These are phyloP conservation scores for Aramus guarauna DNA, from an alignment of 2,113 vertebrate genomes.

Conservation along the genomic window DNA sequence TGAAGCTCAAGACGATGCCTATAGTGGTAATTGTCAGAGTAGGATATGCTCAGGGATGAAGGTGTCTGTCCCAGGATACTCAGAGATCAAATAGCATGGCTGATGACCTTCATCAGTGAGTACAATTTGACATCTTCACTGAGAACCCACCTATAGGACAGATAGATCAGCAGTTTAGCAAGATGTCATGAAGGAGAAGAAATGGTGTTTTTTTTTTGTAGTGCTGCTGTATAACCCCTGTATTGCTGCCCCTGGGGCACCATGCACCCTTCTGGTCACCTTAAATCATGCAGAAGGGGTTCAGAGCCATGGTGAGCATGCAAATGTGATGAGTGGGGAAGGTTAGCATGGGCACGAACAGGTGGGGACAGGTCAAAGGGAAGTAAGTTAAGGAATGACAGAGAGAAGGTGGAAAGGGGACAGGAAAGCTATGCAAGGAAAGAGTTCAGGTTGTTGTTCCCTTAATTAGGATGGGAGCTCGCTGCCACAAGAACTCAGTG, in stretches of 20 bases:
- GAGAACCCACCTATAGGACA: neutral
- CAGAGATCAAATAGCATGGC: neutral
- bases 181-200: neutral
- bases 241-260: neutral
- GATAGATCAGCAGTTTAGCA: neutral
- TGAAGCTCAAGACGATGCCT: neutral
- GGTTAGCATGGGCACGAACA: neutral
- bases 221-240: neutral
- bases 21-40: neutral
- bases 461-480: slow-evolving; percentile 23
- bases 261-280: fast-evolving
- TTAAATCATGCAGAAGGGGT: neutral
- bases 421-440: neutral
- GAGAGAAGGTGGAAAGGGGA: neutral
- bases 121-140: neutral
- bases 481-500: slow-evolving; percentile 35
- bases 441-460: slow-evolving; percentile 6
- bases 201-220: fast-evolving
- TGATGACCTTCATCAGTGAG: neutral
- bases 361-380: neutral
- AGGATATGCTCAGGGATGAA: neutral
- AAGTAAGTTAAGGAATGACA: neutral
- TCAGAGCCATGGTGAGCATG: neutral
- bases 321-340: neutral
- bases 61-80: neutral